A percentile compares a stretch with the other conserved stretches of the same genome.
Evolutionary conservation across 2,888 invertebrate species (phyloP).

Genomic region (Neocrepidodera transversa): DNA sequence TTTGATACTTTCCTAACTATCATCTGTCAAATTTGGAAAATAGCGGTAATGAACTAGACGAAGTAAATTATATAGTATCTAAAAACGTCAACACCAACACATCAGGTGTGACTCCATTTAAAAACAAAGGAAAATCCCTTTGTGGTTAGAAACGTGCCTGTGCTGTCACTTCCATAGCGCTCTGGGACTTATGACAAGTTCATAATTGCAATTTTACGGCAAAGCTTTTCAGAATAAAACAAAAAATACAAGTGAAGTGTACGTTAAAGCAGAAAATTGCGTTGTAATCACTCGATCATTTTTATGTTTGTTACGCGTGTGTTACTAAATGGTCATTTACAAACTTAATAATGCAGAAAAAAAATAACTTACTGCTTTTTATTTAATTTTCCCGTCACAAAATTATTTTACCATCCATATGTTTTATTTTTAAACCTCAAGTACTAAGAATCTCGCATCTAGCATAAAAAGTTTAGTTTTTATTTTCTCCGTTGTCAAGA

Average conservation of each 20-base stretch:
- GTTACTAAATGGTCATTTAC: neutral
- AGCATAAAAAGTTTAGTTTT: neutral
- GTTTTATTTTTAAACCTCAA: neutral
- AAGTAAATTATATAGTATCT: slow-evolving; percentile 3
- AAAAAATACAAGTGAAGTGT: slow-evolving; percentile 7
- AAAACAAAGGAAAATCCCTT: slow-evolving; percentile 17
- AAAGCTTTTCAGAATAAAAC: slow-evolving; percentile 10
- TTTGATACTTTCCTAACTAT: too few relatives aligned
- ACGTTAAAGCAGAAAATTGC: slow-evolving; percentile 6
- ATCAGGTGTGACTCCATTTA: slow-evolving; percentile 14
- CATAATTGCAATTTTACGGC: slow-evolving; percentile 14
- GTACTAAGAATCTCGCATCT: neutral
- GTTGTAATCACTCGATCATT: slow-evolving; percentile 1
- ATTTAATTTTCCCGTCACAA: too few relatives aligned
- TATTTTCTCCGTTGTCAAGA: slow-evolving; percentile 1
- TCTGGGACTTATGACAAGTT: slow-evolving; percentile 14
- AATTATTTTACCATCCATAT: too few relatives aligned
- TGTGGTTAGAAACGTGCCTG: slow-evolving; percentile 2
- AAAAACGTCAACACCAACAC: slow-evolving; percentile 12
- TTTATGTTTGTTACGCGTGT: neutral
- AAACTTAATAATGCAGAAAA: neutral
- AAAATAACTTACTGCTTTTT: too few relatives aligned
- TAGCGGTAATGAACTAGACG: too few relatives aligned
- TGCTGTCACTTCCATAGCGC: slow-evolving; percentile 7
- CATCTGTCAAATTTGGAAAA: too few relatives aligned